phyloP scores from a whole-genome alignment of 2,888 invertebrate species.

The Drosophila macrospina region DNA sequence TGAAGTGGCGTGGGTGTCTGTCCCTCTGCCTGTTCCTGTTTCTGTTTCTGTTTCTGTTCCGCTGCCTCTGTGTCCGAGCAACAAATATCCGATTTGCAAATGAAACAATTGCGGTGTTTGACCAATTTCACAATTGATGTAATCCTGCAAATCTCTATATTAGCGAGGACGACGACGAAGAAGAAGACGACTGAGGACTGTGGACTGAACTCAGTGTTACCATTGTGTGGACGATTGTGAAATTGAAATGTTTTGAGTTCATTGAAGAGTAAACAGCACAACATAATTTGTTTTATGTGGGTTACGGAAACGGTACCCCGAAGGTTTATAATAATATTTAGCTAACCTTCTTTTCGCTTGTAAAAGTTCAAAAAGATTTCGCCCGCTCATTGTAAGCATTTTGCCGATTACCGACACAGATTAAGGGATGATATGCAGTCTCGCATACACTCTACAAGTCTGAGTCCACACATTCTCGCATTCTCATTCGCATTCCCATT shows the following conservation, averaged over 20 bases:
- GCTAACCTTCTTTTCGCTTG: constrained; percentile 81
- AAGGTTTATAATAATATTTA: constrained; percentile 82
- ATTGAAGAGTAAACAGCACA: constrained; percentile 84
- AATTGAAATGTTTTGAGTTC: constrained; percentile 82
- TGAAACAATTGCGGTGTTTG: constrained; percentile 85
- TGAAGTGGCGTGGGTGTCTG: constrained; percentile 49
- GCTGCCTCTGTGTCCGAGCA: constrained; percentile 67
- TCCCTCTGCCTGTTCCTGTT: constrained; percentile 22
- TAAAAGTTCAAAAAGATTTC: constrained; percentile 84
- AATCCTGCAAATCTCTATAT: constrained; percentile 81
- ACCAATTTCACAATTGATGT: constrained; percentile 83
- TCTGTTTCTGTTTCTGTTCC: constrained; percentile 31
- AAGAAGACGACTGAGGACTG: neutral
- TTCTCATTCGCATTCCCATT: neutral
- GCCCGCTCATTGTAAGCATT: constrained; percentile 78
- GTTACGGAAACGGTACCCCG: constrained; percentile 51
- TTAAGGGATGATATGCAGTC: constrained; percentile 84
- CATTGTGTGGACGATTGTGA: constrained; percentile 63
- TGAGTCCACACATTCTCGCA: neutral
- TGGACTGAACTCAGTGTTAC: no score
- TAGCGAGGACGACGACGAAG: constrained; percentile 58
- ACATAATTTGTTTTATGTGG: constrained; percentile 74
- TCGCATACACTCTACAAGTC: constrained; percentile 5
- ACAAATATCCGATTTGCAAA: constrained; percentile 84
- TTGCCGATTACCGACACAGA: constrained; percentile 84